phyloP scores from a whole-genome alignment of 2,888 invertebrate genomes.

The Emmelina monodactyla region DNA sequence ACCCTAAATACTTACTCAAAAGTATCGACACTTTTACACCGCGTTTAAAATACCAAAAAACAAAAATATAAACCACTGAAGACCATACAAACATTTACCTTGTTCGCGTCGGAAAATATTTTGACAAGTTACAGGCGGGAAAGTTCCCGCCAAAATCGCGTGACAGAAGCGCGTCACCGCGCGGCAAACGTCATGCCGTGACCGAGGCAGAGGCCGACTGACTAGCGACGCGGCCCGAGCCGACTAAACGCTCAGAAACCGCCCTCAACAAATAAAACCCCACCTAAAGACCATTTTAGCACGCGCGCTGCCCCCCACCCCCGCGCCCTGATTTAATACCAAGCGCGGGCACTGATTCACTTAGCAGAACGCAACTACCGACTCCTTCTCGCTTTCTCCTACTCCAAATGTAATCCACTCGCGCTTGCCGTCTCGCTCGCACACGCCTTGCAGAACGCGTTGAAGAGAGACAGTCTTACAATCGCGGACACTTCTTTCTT shows the following conservation, averaged over 20 bases:
- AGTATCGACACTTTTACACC: too few species aligned
- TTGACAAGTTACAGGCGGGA: constrained; percentile 58
- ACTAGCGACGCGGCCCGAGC: constrained; percentile 22
- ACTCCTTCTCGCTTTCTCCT: constrained; percentile 43
- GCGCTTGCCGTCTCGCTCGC: constrained; percentile 23
- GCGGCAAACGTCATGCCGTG: constrained; percentile 35
- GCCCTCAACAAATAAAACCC: constrained; percentile 64
- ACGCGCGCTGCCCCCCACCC: constrained; percentile 47
- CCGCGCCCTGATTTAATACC: constrained; percentile 65
- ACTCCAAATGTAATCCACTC: constrained; percentile 23
- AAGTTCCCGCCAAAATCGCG: constrained; percentile 55
- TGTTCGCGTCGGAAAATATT: constrained; percentile 67
- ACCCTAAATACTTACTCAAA: too few species aligned
- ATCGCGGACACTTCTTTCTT: constrained; percentile 54
- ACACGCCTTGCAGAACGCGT: constrained; percentile 19
- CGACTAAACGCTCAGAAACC: constrained; percentile 39
- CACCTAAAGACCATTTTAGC: constrained; percentile 64
- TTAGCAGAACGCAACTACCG: constrained; percentile 61
- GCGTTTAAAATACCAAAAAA: too few species aligned
- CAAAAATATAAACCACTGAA: too few species aligned
- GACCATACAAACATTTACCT: constrained; percentile 33
- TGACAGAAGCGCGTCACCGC: constrained; percentile 46
- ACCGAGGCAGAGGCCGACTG: constrained; percentile 27
- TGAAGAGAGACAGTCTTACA: constrained; percentile 42
- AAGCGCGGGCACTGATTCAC: constrained; percentile 65